Base-by-base conservation (phyloP, 2,888 invertebrate species). In the Agonopterix heracliana region DNA sequence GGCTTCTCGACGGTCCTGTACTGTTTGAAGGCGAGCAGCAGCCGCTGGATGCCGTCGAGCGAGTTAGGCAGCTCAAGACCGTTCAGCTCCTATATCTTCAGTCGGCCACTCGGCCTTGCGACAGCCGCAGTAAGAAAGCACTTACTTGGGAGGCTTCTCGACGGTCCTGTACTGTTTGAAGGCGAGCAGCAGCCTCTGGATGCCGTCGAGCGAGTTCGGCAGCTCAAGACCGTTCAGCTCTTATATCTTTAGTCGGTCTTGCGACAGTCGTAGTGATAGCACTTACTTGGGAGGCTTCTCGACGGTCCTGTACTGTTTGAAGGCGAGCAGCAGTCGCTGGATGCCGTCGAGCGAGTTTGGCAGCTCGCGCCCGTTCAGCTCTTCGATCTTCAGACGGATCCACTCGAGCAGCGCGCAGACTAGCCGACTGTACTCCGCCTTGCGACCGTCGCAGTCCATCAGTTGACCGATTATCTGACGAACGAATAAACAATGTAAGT, bases 1-100 rank as follows among this genome's bases (percentile, higher is more conserved):
- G 99, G 99, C 84, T 99, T 99, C 80, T 99, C 99, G 44, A 96
- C 93, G 0, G 98, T 98, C 61, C 98, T 90, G 81, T 99, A 99
- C 73, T 97, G 94, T 68, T 98, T 99, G 86, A 99, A 99, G 40
- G 93, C 90, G 48, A 96, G 83, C 61, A 99, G 84, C 67, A 98
- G 93, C 43, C 94, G 92, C 83, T 98, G 98, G 62, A 99, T 98
- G 46, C 96, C 98, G 77, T 98, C 98, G 51, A 98, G 82, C 0
- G 96, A 94, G 88, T 99, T 99, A 48, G 99, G 98, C 70, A 99
- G 96, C 54, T 95, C 91, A 9, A 97, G 90, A 66, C 95, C 94
- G 78, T 96, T 94, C 60, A 99, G 78, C 71, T 95, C 93, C 34
- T 88, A 77, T 48, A 96, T 96, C 87, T 96, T 99, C 48, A 91